Evolutionary conservation across 2,797 vertebrate genomes (phyloP).

Genomic region (Typhlichthys subterraneus): DNA sequence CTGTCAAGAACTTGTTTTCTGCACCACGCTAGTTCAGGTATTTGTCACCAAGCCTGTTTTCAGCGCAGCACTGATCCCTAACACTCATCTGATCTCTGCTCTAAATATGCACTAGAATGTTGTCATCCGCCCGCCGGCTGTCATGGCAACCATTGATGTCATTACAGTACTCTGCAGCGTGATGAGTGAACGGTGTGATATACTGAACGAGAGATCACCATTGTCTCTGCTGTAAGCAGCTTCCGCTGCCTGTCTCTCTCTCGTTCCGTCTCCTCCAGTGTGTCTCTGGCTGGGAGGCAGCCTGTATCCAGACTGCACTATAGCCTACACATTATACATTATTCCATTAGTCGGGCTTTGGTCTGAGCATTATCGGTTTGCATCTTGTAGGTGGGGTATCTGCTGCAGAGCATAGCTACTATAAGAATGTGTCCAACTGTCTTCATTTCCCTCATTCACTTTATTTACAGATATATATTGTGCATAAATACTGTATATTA

Average conservation of each 20-base stretch:
- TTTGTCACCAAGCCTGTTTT: constrained; percentile 5
- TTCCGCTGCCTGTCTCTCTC: not conserved
- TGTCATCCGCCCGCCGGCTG: constrained; percentile 69
- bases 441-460: no score
- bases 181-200: constrained; percentile 56
- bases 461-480: no score
- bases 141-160: constrained; percentile 85
- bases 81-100: constrained; percentile 53
- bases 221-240: constrained; percentile 27
- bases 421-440: no score
- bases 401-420: no score
- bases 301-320: constrained; percentile 30
- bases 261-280: constrained; percentile 9
- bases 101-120: constrained; percentile 60
- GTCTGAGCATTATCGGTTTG: no score
- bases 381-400: no score
- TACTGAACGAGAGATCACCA: constrained; percentile 25
- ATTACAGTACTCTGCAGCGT: constrained; percentile 63
- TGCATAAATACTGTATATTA: no score
- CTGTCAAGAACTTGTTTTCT: no score
- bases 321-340: constrained; percentile 53
- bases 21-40: no score
- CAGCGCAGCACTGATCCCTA: constrained; percentile 41
- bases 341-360: constrained; percentile 14
- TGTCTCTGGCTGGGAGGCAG: constrained; percentile 49